Evolutionary conservation across 1,140 invertebrate species (phyloP).

Genomic region (Pachypeltis micranthus): DNA sequence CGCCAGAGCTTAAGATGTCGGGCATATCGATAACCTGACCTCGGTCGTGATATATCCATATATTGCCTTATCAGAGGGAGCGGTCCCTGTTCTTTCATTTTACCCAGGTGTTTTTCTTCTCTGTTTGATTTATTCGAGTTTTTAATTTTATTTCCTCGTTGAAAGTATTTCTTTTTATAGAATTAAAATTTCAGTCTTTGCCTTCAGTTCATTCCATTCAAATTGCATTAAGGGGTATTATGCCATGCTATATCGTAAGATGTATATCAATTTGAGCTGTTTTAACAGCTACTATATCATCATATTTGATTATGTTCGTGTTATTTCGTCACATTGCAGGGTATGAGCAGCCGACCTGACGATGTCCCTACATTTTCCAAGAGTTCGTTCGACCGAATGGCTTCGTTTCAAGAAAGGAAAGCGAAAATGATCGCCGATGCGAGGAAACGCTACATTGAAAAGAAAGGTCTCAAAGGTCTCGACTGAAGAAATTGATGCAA

Average conservation of each 20-base stretch:
- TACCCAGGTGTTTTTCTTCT: no score
- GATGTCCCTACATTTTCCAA: constrained; percentile 44
- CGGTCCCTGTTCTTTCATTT: no score
- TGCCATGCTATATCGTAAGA: neutral
- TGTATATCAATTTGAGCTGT: neutral
- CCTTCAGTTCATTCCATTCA: neutral
- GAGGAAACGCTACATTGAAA: constrained; percentile 62
- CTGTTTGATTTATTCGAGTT: no score
- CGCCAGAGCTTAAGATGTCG: no score
- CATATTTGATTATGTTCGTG: no score
- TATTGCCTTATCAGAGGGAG: no score
- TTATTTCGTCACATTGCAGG: constrained; percentile 19
- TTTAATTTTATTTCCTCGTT: no score
- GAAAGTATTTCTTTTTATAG: no score
- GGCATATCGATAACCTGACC: no score
- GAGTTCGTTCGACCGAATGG: constrained; percentile 47
- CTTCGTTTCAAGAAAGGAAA: constrained; percentile 66
- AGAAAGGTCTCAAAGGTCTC: constrained; percentile 47
- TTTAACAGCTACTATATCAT: no score
- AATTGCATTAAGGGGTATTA: neutral
- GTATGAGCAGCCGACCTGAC: constrained; percentile 32
- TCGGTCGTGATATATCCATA: no score
- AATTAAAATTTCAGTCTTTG: no score
- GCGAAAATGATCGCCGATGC: constrained; percentile 63
- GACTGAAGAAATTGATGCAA: neutral